A percentile compares a stretch with the other conserved stretches of the same genome.
These are phyloP conservation scores for Holothuria scabra DNA, from an alignment of 53 echinoderm and acorn worm species.

Conservation along the genomic window DNA sequence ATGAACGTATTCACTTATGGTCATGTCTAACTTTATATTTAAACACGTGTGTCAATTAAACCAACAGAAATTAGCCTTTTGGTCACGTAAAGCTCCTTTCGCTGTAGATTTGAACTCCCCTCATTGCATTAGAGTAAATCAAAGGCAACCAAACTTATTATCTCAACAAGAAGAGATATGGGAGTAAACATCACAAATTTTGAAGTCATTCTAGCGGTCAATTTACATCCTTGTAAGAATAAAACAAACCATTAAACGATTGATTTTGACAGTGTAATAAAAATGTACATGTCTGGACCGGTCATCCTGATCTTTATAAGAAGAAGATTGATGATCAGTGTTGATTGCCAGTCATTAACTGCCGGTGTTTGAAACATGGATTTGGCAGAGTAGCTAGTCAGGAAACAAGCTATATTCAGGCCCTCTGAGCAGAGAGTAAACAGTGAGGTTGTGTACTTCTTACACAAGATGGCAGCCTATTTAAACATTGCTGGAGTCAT, in stretches of 20 bases:
- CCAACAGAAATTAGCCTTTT: too few species aligned
- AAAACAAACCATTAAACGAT: neutral
- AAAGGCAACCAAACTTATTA: too few species aligned
- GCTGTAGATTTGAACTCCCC: too few species aligned
- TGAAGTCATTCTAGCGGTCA: neutral
- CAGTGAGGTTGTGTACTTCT: neutral
- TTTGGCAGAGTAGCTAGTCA: slow-evolving; percentile 23
- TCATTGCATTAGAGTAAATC: too few species aligned
- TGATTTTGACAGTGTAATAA: slow-evolving; percentile 16
- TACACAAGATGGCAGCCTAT: slow-evolving; percentile 10
- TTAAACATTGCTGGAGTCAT: slow-evolving; percentile 23
- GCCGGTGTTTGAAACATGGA: slow-evolving; percentile 28
- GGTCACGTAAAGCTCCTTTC: too few species aligned
- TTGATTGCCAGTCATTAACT: neutral
- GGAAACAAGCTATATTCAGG: slow-evolving; percentile 31
- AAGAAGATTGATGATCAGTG: slow-evolving; percentile 13
- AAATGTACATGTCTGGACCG: slow-evolving; percentile 16
- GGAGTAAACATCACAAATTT: neutral
- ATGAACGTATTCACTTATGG: too few species aligned
- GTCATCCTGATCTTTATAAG: neutral
- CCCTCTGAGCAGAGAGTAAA: slow-evolving; percentile 22
- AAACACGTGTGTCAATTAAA: too few species aligned
- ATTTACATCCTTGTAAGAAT: neutral
- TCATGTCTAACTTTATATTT: too few species aligned
- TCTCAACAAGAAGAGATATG: too few species aligned